These are phyloP conservation scores for Steromphala cineraria DNA, from an alignment of 2,888 invertebrate genomes.

Conservation along the genomic window DNA sequence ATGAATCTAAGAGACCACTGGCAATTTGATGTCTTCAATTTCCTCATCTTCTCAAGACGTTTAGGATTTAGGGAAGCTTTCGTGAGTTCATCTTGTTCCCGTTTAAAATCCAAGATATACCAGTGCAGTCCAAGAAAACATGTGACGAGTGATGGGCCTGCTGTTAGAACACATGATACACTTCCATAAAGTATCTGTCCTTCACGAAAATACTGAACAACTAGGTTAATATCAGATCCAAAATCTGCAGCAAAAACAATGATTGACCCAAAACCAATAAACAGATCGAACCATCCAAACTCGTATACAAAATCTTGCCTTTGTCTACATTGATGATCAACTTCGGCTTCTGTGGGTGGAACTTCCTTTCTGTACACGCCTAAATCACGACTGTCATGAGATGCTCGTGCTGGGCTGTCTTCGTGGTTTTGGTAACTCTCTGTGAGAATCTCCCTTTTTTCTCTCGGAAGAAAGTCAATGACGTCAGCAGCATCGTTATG, in stretches of 20 bases:
- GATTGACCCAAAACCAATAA: slow-evolving; percentile 54
- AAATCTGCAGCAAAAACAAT: slow-evolving; percentile 60
- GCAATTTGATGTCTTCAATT: slow-evolving; percentile 39
- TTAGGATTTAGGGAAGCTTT: neutral
- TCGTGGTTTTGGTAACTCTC: too few species aligned
- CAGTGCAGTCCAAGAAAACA: slow-evolving; percentile 58
- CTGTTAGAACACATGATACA: slow-evolving; percentile 55
- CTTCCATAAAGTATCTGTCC: slow-evolving; percentile 45
- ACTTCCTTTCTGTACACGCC: neutral
- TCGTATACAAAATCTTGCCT: neutral
- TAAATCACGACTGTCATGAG: neutral
- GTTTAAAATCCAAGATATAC: slow-evolving; percentile 61
- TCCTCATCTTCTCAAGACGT: slow-evolving; percentile 26
- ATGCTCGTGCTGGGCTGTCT: neutral
- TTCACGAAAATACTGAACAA: slow-evolving; percentile 53
- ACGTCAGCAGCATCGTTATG: neutral
- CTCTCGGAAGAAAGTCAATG: neutral
- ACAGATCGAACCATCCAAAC: slow-evolving; percentile 52
- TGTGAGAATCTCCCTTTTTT: neutral
- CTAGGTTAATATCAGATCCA: slow-evolving; percentile 56
- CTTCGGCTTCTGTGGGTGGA: neutral
- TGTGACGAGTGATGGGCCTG: slow-evolving; percentile 56
- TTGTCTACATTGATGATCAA: neutral
- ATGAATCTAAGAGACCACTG: slow-evolving; percentile 58
- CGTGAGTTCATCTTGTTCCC: slow-evolving; percentile 39